Percentiles rank a stretch among this genome's conserved stretches.
Conservation (phyloP, 2,888 invertebrate species). For the Timandra comae region DNA sequence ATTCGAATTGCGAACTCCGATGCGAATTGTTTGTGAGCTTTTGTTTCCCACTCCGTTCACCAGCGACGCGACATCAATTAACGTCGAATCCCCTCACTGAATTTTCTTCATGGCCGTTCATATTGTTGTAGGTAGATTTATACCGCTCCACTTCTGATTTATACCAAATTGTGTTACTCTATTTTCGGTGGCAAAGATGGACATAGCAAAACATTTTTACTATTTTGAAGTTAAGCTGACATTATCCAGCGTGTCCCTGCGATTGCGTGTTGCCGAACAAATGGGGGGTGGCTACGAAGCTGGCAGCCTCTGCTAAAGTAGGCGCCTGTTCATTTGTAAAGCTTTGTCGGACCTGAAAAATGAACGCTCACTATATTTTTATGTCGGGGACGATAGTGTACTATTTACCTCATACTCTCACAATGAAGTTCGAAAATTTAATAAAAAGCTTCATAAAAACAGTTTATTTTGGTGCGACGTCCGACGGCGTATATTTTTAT, state of each 20-base stretch:
- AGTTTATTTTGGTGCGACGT: constrained; percentile 10
- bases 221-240: constrained; percentile 35
- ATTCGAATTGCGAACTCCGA: constrained; percentile 73
- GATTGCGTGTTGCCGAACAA: constrained; percentile 57
- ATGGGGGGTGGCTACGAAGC: constrained; percentile 49
- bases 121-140: constrained; percentile 58
- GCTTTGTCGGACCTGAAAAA: constrained; percentile 67
- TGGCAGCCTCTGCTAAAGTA: constrained; percentile 45
- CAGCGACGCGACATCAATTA: constrained; percentile 74
- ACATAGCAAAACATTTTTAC: constrained; percentile 28
- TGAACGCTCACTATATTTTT: constrained; percentile 61
- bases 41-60: constrained; percentile 68
- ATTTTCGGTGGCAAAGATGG: too few species aligned
- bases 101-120: constrained; percentile 61
- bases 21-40: constrained; percentile 76
- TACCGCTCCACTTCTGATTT: constrained; percentile 22
- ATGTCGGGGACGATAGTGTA: constrained; percentile 52
- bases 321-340: constrained; percentile 65
- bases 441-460: constrained; percentile 12
- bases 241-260: constrained; percentile 51
- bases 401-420: constrained; percentile 27
- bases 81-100: constrained; percentile 63
- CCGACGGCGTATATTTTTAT: constrained; percentile 18
- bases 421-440: constrained; percentile 10
- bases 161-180: too few species aligned